Percentiles rank a stretch among this genome's conserved stretches.
These are phyloP conservation scores for Meloidogyne chitwoodi DNA, from an alignment of 1,140 invertebrate species.

Conservation along the genomic window DNA sequence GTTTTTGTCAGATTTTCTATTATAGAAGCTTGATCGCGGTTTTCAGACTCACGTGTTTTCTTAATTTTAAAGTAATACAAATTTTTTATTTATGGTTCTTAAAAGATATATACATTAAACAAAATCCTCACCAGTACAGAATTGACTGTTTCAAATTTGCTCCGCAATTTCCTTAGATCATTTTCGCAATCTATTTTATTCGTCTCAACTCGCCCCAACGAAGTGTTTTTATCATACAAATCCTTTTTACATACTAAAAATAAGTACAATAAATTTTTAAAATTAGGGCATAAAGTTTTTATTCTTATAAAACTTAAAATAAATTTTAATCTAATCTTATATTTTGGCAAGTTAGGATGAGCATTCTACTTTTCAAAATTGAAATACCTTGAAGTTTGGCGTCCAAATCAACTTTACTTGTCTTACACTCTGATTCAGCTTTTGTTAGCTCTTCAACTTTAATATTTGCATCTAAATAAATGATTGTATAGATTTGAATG, in stretches of 20 bases:
- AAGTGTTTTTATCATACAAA: not conserved
- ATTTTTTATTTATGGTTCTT: too few relatives aligned
- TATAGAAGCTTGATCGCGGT: not conserved
- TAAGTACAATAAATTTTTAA: too few relatives aligned
- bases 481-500: too few relatives aligned
- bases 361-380: too few relatives aligned
- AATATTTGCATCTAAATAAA: constrained; percentile 5
- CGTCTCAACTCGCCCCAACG: not conserved
- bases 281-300: too few relatives aligned
- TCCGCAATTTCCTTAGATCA: not conserved
- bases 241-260: not conserved
- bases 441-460: not conserved
- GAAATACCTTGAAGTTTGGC: not conserved
- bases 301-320: not conserved
- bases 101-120: not conserved
- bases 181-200: not conserved
- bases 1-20: not conserved
- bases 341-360: too few relatives aligned
- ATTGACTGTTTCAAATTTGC: not conserved
- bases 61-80: too few relatives aligned
- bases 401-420: not conserved
- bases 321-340: too few relatives aligned
- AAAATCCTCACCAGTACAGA: not conserved
- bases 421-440: not conserved
- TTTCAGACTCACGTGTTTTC: not conserved